Evolutionary conservation across 2,113 vertebrate species (phyloP).

Genomic region (Numenius arquata): DNA sequence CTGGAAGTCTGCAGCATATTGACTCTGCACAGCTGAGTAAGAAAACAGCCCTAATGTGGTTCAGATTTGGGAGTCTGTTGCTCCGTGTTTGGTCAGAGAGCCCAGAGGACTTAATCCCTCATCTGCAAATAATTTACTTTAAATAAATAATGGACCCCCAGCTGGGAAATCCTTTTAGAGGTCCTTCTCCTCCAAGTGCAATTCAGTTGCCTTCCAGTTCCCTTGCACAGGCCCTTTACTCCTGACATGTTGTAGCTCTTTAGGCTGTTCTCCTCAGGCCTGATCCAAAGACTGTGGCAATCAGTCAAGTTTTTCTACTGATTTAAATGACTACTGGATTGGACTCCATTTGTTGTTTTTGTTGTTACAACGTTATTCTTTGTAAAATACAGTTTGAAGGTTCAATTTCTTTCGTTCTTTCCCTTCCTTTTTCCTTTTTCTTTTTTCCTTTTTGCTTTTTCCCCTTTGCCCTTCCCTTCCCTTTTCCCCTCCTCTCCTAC

Average conservation of each 20-base stretch:
- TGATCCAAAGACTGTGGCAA: not conserved
- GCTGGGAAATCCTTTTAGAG: not conserved
- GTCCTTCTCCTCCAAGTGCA: not conserved
- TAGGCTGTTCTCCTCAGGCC: not conserved
- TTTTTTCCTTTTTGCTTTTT: not conserved
- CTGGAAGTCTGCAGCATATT: not conserved
- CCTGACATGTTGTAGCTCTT: not conserved
- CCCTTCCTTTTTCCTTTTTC: not conserved
- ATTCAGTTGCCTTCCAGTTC: not conserved
- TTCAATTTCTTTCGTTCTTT: not conserved
- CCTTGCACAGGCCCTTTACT: not conserved
- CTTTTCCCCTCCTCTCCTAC: not conserved
- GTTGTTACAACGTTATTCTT: not conserved
- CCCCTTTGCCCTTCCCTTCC: not conserved
- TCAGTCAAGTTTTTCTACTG: not conserved
- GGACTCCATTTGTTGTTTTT: not conserved
- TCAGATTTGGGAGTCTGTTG: not conserved
- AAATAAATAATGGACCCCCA: not conserved
- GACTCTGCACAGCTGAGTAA: not conserved
- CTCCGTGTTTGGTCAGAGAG: not conserved
- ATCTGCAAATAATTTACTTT: not conserved
- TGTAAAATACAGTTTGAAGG: not conserved
- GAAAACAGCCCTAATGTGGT: not conserved
- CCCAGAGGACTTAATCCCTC: not conserved
- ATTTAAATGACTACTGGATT: not conserved